Evolutionary conservation across 2,888 invertebrate genomes (phyloP).

Genomic region (Hecatera dysodea): DNA sequence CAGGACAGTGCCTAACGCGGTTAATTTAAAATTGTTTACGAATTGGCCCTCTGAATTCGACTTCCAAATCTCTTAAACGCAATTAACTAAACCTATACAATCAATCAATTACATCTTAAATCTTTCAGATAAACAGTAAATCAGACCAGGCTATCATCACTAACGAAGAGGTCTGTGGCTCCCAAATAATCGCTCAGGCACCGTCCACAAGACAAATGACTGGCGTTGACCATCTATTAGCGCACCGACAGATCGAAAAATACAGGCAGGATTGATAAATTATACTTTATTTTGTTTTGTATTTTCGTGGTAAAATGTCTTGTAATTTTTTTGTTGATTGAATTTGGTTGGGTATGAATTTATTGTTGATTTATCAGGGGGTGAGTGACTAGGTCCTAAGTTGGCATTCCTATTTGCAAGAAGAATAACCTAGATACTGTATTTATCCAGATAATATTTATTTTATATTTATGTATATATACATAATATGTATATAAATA

Average conservation of each 20-base stretch:
- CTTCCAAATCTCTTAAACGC: conserved; percentile 11
- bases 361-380: background rate
- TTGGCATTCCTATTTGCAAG: background rate
- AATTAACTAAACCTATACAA: conserved; percentile 28
- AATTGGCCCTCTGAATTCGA: background rate
- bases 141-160: conserved; percentile 38
- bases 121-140: conserved; percentile 36
- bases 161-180: conserved; percentile 19
- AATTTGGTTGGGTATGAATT: background rate
- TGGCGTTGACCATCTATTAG: conserved; percentile 61
- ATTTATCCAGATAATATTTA: too few relatives aligned
- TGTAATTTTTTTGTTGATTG: conserved; percentile 10
- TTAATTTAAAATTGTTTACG: too few relatives aligned
- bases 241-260: conserved; percentile 55
- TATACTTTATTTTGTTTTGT: conserved; percentile 26
- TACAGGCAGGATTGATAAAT: conserved; percentile 45
- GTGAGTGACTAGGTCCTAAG: background rate
- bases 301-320: conserved; percentile 26
- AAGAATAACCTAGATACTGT: too few relatives aligned
- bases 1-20: too few relatives aligned
- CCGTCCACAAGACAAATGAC: conserved; percentile 62
- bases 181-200: conserved; percentile 55
- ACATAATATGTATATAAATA: too few relatives aligned
- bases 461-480: too few relatives aligned
- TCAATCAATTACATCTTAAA: conserved; percentile 45